Conservation (phyloP, 2,113 vertebrate species). For the Sula dactylatra region DNA sequence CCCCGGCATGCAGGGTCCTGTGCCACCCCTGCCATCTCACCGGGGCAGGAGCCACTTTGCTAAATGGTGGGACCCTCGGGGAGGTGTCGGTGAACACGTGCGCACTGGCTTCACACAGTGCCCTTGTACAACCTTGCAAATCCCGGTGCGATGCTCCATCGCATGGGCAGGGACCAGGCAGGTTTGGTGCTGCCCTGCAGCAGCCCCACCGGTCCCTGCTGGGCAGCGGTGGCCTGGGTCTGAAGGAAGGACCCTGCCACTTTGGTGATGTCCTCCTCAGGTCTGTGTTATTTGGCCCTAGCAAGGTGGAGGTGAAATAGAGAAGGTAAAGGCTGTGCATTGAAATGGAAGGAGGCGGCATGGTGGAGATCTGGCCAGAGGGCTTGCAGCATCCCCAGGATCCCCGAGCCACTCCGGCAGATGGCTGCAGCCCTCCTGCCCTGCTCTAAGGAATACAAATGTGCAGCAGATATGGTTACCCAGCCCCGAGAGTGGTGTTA, state of each 20-base stretch:
- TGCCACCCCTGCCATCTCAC: not conserved
- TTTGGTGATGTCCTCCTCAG: not conserved
- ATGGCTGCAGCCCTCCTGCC: constrained; percentile 32
- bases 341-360: not conserved
- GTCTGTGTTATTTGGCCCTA: not conserved
- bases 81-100: not conserved
- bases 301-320: not conserved
- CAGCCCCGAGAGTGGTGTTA: not conserved
- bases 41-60: not conserved
- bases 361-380: accelerated
- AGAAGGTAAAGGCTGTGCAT: not conserved
- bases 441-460: constrained; percentile 43
- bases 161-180: not conserved
- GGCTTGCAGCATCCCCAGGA: not conserved
- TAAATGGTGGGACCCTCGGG: not conserved
- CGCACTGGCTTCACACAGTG: accelerated
- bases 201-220: not conserved
- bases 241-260: not conserved
- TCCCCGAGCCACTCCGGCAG: not conserved
- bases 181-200: not conserved
- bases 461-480: constrained; percentile 11
- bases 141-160: accelerated
- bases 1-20: not conserved
- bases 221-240: not conserved
- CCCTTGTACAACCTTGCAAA: not conserved